Evolutionary conservation across 2,888 invertebrate species (phyloP), one percentile per base, ranked within the genome.

Genomic region (Baronia brevicornis): DNA sequence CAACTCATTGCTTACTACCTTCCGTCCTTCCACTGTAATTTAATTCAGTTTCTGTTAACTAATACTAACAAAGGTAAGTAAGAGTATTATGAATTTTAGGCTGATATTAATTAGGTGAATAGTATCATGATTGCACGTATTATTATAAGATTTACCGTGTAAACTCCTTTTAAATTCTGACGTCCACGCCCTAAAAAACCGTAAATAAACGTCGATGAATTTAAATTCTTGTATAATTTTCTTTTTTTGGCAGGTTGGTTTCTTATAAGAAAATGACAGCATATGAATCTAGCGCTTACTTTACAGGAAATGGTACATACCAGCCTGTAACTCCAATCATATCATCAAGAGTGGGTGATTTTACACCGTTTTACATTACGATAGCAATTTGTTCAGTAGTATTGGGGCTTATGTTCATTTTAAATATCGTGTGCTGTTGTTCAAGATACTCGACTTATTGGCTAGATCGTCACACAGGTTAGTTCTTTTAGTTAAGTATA

Each of bases 321-420:
- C 67, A 61, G 54, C 43, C 62, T 31, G 54, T 74, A 54, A 75
- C 73, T 46, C 75, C 72, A 4, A 39, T 72, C 26, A 31, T 67
- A 11, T 68, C 72, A 7, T 58, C 55, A 49, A 59, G 54, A 49
- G 57, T 77, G 19, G 91, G 93, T 38, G 91, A 95, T 71, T 95
- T 91, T 61, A 90, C 92, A n/a, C 88, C 91, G 23, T 95, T 96
- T 79, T 95, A 95, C 84, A 89, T 93, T 48, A 88, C 90, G 8
- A 90, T 95, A 43, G 89, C 91, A 12, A 88, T 95, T 63, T 91
- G 93, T 68, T 88, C 93, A 3, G 80, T 94, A 19, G 67, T 95
- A 46, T 87, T 90, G 31, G 86, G 89, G 5, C 78, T 89, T 10
- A 73, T 96, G 38, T 85, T 95, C 40, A 84, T 93, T 41, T 62